phyloP scores from a whole-genome alignment of 2,797 vertebrate species.

The Tamandua tetradactyla region DNA sequence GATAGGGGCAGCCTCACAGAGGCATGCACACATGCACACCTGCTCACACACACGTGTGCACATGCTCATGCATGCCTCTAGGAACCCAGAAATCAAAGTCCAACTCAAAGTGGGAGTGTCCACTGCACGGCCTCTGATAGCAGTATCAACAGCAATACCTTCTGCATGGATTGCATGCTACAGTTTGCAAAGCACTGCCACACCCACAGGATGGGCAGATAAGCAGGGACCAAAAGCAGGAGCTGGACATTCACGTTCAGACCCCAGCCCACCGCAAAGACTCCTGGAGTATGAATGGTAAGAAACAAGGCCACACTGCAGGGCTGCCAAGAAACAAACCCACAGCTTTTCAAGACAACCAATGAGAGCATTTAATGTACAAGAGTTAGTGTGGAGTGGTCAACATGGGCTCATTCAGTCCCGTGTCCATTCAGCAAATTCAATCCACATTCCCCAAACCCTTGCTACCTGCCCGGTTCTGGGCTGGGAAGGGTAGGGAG shows the following conservation, averaged over 20 bases:
- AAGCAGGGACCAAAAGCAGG: neutral
- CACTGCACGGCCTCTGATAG: fast-evolving
- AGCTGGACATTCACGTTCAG: neutral
- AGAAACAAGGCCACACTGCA: neutral
- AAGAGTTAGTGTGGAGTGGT: neutral
- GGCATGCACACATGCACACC: neutral
- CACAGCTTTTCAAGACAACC: neutral
- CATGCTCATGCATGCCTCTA: neutral
- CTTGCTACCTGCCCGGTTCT: neutral
- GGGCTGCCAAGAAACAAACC: slow-evolving; percentile 27
- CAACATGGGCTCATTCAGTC: neutral
- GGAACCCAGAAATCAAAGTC: neutral
- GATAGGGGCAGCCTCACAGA: fast-evolving
- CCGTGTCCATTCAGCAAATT: neutral
- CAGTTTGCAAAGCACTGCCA: neutral
- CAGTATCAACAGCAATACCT: fast-evolving
- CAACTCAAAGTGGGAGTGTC: neutral
- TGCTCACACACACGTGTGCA: fast-evolving
- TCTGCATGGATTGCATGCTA: neutral
- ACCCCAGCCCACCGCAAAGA: neutral
- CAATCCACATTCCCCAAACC: too few species aligned
- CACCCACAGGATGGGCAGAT: neutral
- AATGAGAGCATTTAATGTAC: neutral
- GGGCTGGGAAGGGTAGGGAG: too few species aligned
- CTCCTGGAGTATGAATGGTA: neutral